Evolutionary conservation across 2,113 vertebrate species (phyloP), one percentile per base, ranked within the genome.

Genomic region (Nothoprocta pentlandii): DNA sequence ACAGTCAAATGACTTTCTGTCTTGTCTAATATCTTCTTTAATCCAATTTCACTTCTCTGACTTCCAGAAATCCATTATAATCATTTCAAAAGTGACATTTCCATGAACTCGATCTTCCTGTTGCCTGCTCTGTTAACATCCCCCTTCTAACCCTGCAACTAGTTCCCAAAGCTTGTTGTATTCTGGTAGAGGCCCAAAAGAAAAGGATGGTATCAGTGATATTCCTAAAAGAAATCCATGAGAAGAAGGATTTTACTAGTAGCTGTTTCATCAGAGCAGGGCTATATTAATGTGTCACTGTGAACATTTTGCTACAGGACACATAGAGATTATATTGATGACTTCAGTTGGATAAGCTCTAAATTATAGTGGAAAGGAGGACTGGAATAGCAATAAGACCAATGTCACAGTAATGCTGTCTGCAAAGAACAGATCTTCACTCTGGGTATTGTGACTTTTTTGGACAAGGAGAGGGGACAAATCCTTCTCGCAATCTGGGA

Each of bases 1-100:
- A 69, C 66, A 86, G 69, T 85, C 80, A 80, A 54, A 79, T 95
- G 63, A 64, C 64, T 84, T 68, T 73, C 80, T 95, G 94, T 95
- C 96, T 79, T 54, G 41, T 91, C 85, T 91, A 30, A 91, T 96
- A 51, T 54, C 76, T 62, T 87, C 77, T 87, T 59, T 59, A 62
- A 39, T 68, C 34, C 20, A 16, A 39, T 74, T 95, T 54, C 22
- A 9, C 64, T 89, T 64, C 58, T 63, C 77, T 88, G 89, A 51
- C 54, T 77, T 88, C 47, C 12, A 83, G 73, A 92, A 89, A 86
- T 91, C 76, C 79, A 17, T 3, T 83, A 25, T 34, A 73, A 62
- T 88, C 0, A 70, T 85, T 73, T 93, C 81, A 81, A 64, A 87
- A 79, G 71, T 78, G 94, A 81, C 94, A 61, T 73, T 71, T 95